Evolutionary conservation across 2,888 invertebrate genomes (phyloP), one percentile per base, ranked within the genome.

Genomic region (Sussaba pulchella): DNA sequence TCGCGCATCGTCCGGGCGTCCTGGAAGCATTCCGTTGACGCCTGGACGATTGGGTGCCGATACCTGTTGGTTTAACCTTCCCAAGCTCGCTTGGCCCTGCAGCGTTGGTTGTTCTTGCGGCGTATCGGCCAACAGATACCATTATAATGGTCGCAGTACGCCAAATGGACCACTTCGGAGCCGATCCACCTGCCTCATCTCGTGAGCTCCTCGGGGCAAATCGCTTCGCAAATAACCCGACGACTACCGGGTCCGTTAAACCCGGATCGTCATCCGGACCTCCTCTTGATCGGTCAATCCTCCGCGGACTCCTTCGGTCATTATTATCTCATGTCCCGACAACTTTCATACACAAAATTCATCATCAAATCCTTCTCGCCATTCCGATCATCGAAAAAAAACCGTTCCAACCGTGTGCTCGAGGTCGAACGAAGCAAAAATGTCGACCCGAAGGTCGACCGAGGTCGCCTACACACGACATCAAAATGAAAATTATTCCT

Each of bases 81-180:
- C 21, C n/a, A n/a, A n/a, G 36, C 19, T 39, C 17, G n/a, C n/a
- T 17, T 2, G 17, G 26, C 54, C n/a, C 1, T 31, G 8, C 31
- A n/a, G 9, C n/a, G 24, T 10, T 10, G 12, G 39, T 14, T 39
- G 39, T 61, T 31, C 31, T 31, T 31, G 31, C 19, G 21, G 41
- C 36, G 19, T 21, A 61, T 21, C 19, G 19, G 31, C 2, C 21
- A n/a, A n/a, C n/a, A n/a, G 75, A 57, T 67, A 52, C 72, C 72
- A 81, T 81, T 77, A 71, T 81, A 81, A 81, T 74, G 69, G 69
- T 12, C 31, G 31, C 43, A 73, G 77, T 70, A 54, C 75, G 64
- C 66, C 70, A 81, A 78, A 78, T 81, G 74, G 74, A 81, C 74
- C 81, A 81, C 74, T 81, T 81, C 74, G 70, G n/a, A n/a, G 14